Percentiles rank a stretch among this genome's conserved stretches.
Conservation (phyloP, 2,797 vertebrate genomes). For the Phalloptychus januarius region DNA sequence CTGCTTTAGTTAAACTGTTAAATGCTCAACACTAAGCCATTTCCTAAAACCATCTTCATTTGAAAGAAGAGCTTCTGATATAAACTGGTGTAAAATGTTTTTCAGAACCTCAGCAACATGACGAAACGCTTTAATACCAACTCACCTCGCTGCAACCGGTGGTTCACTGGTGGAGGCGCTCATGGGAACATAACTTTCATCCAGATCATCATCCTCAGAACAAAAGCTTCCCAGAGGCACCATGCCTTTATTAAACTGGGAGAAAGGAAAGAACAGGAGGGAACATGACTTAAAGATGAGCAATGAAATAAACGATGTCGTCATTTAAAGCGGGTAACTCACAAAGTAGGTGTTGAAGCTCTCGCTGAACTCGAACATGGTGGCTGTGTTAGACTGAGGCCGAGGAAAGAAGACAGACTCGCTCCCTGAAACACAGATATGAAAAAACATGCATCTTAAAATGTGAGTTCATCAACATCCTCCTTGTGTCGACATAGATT, state of each 20-base stretch:
- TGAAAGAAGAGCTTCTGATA: not conserved
- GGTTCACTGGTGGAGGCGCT: conserved; percentile 83
- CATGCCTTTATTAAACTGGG: conserved; percentile 88
- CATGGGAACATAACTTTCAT: conserved; percentile 94
- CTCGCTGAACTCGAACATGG: conserved; percentile 84
- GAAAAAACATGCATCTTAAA: not conserved
- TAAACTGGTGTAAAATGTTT: not conserved
- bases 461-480: not conserved
- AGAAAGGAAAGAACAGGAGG: not conserved
- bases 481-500: not conserved
- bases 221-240: conserved; percentile 80
- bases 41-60: not conserved
- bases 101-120: not conserved
- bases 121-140: not conserved
- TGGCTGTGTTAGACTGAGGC: conserved; percentile 85
- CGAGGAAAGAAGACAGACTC: conserved; percentile 84
- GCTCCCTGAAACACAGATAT: conserved; percentile 55
- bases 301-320: accelerated
- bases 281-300: not conserved
- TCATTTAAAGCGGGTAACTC: conserved; percentile 58
- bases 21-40: not conserved
- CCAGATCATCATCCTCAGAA: conserved; percentile 82
- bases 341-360: conserved; percentile 92
- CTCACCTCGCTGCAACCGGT: conserved; percentile 72
- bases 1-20: not conserved